These are phyloP conservation scores for Ormyrus nitidulus DNA, from an alignment of 2,888 invertebrate genomes.

Conservation along the genomic window DNA sequence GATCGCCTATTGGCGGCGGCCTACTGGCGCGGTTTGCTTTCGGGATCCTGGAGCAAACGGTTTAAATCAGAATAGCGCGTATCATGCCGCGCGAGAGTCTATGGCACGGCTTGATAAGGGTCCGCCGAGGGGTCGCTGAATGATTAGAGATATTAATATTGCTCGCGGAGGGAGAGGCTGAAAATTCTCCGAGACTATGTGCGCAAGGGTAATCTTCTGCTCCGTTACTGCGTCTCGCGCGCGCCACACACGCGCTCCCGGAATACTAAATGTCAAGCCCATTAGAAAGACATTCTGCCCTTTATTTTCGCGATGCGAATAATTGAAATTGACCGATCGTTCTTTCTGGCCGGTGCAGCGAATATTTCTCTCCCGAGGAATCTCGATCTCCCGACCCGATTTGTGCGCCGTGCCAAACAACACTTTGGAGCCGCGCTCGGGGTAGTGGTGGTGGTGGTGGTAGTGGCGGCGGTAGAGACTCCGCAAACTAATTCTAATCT, in stretches of 20 bases:
- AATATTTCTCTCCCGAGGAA: conserved; percentile 48
- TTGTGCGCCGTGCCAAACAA: conserved; percentile 53
- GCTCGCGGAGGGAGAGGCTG: conserved; percentile 66
- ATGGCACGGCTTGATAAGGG: conserved; percentile 73
- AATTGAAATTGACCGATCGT: conserved; percentile 22
- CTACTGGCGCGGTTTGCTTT: conserved; percentile 20
- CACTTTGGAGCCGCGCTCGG: conserved; percentile 25
- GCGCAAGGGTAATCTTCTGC: conserved; percentile 38
- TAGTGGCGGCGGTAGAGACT: conserved; percentile 51
- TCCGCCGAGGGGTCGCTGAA: conserved; percentile 72
- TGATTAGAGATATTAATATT: conserved; percentile 75
- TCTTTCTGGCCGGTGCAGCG: conserved; percentile 36
- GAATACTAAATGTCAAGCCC: conserved; percentile 23
- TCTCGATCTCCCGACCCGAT: conserved; percentile 58
- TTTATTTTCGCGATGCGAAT: background rate
- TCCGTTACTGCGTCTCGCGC: conserved; percentile 15
- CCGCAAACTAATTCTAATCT: conserved; percentile 75
- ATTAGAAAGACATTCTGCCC: background rate
- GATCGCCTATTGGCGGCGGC: background rate
- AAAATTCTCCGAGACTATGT: conserved; percentile 61
- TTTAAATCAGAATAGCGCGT: conserved; percentile 74
- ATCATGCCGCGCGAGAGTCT: conserved; percentile 66
- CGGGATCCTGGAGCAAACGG: conserved; percentile 63
- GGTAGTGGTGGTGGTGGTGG: conserved; percentile 11
- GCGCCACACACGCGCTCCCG: background rate